These are phyloP conservation scores for Vimba vimba DNA, from an alignment of 2,113 vertebrate genomes.

Conservation along the genomic window DNA sequence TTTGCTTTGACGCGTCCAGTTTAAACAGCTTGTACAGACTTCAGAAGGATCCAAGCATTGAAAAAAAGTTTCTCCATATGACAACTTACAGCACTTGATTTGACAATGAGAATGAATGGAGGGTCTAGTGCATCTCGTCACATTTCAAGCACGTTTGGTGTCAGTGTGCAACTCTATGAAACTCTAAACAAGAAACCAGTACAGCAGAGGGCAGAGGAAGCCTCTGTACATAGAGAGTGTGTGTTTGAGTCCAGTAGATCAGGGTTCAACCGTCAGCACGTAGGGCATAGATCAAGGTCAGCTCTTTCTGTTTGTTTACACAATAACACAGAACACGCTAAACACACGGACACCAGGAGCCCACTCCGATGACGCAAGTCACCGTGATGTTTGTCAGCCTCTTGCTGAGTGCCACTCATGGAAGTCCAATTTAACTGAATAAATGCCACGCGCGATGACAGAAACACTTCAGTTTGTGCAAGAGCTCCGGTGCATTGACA, in stretches of 20 bases:
- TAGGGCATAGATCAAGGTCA: constrained; percentile 30
- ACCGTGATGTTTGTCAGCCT: constrained; percentile 4
- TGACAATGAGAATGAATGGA: not conserved
- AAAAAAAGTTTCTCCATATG: not conserved
- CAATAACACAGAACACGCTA: constrained; percentile 21
- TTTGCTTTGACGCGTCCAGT: too few species aligned
- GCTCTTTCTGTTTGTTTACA: constrained; percentile 44
- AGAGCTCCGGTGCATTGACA: constrained; percentile 16
- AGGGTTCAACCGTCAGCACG: constrained; percentile 27
- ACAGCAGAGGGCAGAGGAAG: not conserved
- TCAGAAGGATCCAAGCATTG: too few species aligned
- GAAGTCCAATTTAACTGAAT: constrained; percentile 45
- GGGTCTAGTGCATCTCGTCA: not conserved
- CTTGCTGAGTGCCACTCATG: not conserved
- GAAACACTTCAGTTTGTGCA: constrained; percentile 23
- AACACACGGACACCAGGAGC: constrained; percentile 30
- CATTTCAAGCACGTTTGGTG: not conserved
- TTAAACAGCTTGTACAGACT: too few species aligned
- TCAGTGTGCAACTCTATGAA: not conserved
- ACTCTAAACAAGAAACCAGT: not conserved
- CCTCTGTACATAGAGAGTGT: not conserved
- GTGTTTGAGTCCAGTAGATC: constrained; percentile 25
- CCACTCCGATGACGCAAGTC: constrained; percentile 43
- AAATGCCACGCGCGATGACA: not conserved
- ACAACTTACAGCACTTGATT: not conserved